Conservation (phyloP, 2,888 invertebrate genomes). For the Entomobrya multifasciata region DNA sequence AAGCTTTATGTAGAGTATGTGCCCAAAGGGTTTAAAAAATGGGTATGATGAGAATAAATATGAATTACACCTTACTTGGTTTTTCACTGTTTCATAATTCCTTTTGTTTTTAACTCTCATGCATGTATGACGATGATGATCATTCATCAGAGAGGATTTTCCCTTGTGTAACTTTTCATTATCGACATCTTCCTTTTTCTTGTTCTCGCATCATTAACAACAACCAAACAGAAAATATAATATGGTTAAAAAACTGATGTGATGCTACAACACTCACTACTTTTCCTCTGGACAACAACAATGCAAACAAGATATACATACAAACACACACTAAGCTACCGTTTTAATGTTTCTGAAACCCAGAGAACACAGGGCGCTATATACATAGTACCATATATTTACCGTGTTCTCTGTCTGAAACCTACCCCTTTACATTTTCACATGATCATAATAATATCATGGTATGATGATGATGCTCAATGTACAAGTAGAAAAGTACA, state of each 20-base stretch:
- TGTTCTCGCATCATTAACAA: conserved; percentile 27
- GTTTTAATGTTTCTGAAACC: neutral
- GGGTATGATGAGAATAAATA: neutral
- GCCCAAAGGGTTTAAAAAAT: conserved; percentile 23
- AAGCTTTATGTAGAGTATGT: neutral
- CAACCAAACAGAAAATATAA: neutral
- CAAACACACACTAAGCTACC: neutral
- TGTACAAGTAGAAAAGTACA: neutral
- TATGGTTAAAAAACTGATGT: neutral
- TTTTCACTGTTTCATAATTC: conserved; percentile 1
- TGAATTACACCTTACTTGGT: neutral
- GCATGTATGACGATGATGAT: too few relatives aligned
- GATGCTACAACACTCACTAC: neutral
- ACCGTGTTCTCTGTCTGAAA: too few relatives aligned
- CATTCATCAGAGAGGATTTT: too few relatives aligned
- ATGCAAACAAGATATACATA: neutral
- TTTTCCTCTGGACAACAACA: neutral
- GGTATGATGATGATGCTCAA: too few relatives aligned
- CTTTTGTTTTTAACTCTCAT: neutral
- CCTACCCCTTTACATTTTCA: too few relatives aligned
- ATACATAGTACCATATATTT: too few relatives aligned
- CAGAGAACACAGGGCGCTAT: too few relatives aligned
- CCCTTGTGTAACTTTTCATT: conserved; percentile 19
- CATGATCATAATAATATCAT: too few relatives aligned
- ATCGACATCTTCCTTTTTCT: conserved; percentile 45